Base-by-base conservation (phyloP, 2,888 invertebrate species). In the Lepas anatifera region DNA sequence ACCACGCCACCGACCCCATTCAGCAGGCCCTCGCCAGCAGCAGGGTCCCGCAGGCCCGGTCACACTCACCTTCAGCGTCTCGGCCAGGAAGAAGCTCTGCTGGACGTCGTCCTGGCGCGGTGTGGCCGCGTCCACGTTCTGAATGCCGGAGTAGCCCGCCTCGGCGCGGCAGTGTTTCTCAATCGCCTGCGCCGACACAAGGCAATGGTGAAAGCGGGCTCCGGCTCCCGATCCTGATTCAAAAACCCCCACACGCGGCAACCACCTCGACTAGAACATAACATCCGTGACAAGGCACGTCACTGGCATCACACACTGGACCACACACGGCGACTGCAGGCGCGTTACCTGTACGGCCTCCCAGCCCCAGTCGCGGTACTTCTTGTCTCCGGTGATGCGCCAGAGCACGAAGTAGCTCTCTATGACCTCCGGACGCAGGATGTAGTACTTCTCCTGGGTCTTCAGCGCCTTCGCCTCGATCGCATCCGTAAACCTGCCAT, bases 361-460 rank as follows among this genome's bases (percentile, higher is more conserved):
- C 99, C 98, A 99, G n/a, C 93, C 98, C 98, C 98, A 99, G 76
- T 98, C 94, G 74, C 97, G 85, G 82, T 99, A 99, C 80, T 93
- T 95, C 77, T 89, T 89, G 78, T 98, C 91, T 79, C 95, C 94
- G 73, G 99, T 99, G 73, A 96, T 83, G 73, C 98, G 85, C 92
- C 96, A 99, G 85, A 99, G 84, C 77, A 95, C 88, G 83, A 98
- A 98, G 83, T 97, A 97, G 75, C 93, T 92, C 83, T 99, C 99
- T 69, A 85, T 87, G 8, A 95, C 96, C 85, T 99, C 99, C 0
- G 99, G 99, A 73, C 99, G 84, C 70, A 98, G 85, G 72, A 98
- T 91, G 81, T 96, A 98, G 80, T 96, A 94, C 79, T 94, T 95
- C 80, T 98, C 98, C 78, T 90, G 90, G 75, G 88, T 89, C 80